Percentiles rank a stretch among this genome's conserved stretches.
Evolutionary conservation across 1,140 invertebrate species (phyloP).

Genomic region (Drosophila leontia): DNA sequence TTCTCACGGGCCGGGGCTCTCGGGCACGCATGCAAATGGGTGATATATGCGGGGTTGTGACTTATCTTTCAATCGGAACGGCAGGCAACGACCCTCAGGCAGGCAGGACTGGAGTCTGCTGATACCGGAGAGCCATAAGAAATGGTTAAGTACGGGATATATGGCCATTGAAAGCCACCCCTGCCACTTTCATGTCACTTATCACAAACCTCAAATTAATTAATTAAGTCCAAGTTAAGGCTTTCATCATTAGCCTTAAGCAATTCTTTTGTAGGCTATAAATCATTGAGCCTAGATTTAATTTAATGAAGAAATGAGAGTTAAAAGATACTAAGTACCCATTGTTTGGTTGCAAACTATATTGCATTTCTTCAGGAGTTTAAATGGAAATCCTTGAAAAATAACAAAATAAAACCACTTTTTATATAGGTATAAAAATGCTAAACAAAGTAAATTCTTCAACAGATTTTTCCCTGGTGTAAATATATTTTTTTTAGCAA

Average conservation of each 20-base stretch:
- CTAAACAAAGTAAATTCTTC: background rate
- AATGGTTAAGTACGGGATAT: slow-evolving; percentile 1
- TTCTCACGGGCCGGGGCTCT: background rate
- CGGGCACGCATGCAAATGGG: slow-evolving; percentile 22
- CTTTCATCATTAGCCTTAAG: background rate
- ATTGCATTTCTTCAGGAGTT: background rate
- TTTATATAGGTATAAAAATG: background rate
- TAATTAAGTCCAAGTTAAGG: background rate
- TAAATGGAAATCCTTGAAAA: background rate
- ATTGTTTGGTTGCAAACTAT: background rate
- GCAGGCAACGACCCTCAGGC: slow-evolving; percentile 1
- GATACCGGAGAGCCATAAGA: background rate
- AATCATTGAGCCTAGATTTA: background rate
- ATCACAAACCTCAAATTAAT: background rate
- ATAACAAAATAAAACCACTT: background rate
- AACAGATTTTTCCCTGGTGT: background rate
- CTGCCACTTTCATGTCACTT: background rate
- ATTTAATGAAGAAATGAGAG: background rate
- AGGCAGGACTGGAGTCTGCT: background rate
- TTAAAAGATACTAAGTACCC: background rate
- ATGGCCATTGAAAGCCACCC: background rate
- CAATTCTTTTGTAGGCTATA: background rate
- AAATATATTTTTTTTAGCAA: background rate
- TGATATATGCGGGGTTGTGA: slow-evolving; percentile 45
- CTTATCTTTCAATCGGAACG: slow-evolving; percentile 35